These are phyloP conservation scores for Laothoe populi DNA, from an alignment of 2,888 invertebrate species.

Conservation along the genomic window DNA sequence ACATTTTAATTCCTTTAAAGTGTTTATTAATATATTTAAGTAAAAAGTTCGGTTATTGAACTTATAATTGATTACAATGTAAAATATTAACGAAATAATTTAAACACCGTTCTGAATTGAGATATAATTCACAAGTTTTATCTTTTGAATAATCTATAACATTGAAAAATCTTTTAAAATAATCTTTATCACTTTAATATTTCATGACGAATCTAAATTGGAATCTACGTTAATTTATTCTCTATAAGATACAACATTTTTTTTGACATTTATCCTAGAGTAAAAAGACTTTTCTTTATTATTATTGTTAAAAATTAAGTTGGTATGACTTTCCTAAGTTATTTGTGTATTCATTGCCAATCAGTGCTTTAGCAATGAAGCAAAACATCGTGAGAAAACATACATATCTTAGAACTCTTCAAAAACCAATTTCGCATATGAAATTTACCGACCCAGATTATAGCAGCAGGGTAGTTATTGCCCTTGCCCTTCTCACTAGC, in stretches of 20 bases:
- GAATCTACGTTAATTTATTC: background rate
- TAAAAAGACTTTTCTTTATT: too few species aligned
- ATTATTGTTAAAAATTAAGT: too few species aligned
- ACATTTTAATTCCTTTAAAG: conserved; percentile 20
- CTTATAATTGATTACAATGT: background rate
- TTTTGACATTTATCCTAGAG: too few species aligned
- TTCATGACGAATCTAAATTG: background rate
- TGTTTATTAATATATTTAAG: conserved; percentile 1
- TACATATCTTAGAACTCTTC: too few species aligned
- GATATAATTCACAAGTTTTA: background rate
- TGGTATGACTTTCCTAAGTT: too few species aligned
- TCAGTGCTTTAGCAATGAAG: too few species aligned
- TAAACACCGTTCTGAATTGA: background rate
- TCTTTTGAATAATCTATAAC: background rate
- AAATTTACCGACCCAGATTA: too few species aligned
- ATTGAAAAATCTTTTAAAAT: background rate
- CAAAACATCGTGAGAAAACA: too few species aligned
- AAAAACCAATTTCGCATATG: too few species aligned
- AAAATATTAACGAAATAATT: background rate
- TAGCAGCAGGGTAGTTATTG: too few species aligned
- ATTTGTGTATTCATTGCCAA: too few species aligned
- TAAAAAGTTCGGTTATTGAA: background rate
- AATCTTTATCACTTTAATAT: background rate
- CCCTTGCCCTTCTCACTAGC: too few species aligned
- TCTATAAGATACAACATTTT: background rate